Base-by-base conservation (phyloP, 1,140 invertebrate genomes). In the Branchinecta lindahli region DNA sequence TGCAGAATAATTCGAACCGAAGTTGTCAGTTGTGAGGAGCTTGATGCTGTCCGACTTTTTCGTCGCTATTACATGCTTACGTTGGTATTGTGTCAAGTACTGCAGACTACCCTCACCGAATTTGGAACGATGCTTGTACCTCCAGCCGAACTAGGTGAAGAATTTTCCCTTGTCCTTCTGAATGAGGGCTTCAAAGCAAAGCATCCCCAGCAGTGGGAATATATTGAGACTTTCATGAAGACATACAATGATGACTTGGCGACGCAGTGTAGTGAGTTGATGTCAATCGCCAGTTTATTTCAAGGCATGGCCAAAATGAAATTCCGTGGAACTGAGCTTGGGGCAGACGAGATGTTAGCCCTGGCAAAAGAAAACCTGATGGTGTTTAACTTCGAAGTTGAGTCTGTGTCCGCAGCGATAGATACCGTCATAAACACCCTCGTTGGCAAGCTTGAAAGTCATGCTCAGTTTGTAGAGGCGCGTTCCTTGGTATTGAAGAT, bases 181-280 rank as follows among this genome's bases (percentile, higher is more conserved):
- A 61, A 61, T 61, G 12, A 61, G 12, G 52, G 52, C 18, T 61
- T 61, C 6, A 61, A 61, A 20, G 12, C 18, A 20, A 61, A 61
- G 18, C 52, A 61, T 20, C 52, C 52, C 52, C 52, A 20, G 12
- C 52, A 61, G 18, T 61, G 52, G 52, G 18, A 20, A 15, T 61
- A 61, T 61, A 6, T 61, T 20, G 52, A 61, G 12, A 61, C 12
- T 61, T 61, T 61, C 18, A 12, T 61, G 52, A 61, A 61, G 18
- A 61, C 52, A 61, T 15, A 61, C 52, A 61, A 61, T 61, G 52
- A 61, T 15, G 52, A 61, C 12, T 61, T 61, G 52, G 52, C 52
- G 18, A 61, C 52, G 18, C 52, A 61, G 52, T 61, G 52, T 20
- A 20, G 52, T 61, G 52, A 61, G 18, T 15, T 61, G 18, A 61